Conservation (phyloP, 2,113 vertebrate genomes). For the Caranx ignobilis region DNA sequence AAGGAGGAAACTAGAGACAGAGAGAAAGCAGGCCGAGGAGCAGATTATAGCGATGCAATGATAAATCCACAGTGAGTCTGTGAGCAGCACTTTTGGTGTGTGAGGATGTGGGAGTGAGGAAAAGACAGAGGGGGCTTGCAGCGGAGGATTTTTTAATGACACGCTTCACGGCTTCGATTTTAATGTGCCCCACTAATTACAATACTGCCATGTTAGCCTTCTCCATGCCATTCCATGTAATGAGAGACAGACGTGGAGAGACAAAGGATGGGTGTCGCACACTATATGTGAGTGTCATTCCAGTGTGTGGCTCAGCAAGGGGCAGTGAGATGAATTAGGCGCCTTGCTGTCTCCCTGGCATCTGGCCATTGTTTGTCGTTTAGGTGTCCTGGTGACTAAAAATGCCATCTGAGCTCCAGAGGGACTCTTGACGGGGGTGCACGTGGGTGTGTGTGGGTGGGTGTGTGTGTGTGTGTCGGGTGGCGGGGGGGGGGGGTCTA, state of each 20-base stretch:
- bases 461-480: background rate
- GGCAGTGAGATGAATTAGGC: conserved; percentile 61
- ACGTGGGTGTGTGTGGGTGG: no score
- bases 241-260: conserved; percentile 23
- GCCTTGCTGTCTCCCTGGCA: conserved; percentile 67
- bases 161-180: conserved; percentile 65
- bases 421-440: background rate
- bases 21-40: conserved; percentile 13
- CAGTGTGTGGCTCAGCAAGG: conserved; percentile 47
- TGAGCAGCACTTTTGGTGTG: conserved; percentile 37
- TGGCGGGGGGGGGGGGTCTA: conserved; percentile 13
- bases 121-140: conserved; percentile 33
- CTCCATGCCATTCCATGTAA: conserved; percentile 33
- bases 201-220: conserved; percentile 52
- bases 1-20: conserved; percentile 1
- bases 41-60: conserved; percentile 26
- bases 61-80: conserved; percentile 38
- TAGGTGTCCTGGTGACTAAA: conserved; percentile 69
- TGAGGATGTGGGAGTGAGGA: conserved; percentile 24
- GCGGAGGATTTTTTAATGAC: conserved; percentile 67
- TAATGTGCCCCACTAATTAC: conserved; percentile 70
- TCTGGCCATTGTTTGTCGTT: conserved; percentile 71
- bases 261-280: background rate
- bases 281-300: conserved; percentile 30
- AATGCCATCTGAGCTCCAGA: conserved; percentile 31